phyloP scores from a whole-genome alignment of 2,888 invertebrate species.

The Conchocele bisecta region DNA sequence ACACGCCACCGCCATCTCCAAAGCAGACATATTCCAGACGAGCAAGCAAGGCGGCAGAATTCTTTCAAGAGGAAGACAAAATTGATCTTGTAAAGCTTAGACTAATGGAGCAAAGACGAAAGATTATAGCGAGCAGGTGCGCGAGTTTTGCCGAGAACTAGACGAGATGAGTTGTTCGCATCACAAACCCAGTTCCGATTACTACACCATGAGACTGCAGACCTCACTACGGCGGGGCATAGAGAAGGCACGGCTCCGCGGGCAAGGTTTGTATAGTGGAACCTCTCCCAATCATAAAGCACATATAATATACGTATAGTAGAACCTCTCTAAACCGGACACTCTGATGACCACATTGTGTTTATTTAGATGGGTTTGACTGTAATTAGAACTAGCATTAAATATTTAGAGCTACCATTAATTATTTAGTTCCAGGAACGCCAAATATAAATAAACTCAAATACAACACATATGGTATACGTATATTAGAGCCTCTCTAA shows the following conservation, averaged over 20 bases:
- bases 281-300: too few species aligned
- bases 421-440: too few species aligned
- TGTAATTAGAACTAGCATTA: too few species aligned
- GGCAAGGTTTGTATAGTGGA: too few species aligned
- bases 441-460: too few species aligned
- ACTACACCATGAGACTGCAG: conserved; percentile 62
- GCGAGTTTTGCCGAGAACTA: conserved; percentile 57
- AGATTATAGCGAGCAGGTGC: conserved; percentile 58
- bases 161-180: conserved; percentile 41
- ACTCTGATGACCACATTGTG: too few species aligned
- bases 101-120: conserved; percentile 53
- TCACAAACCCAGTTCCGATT: conserved; percentile 56
- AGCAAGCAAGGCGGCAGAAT: conserved; percentile 47
- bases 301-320: too few species aligned
- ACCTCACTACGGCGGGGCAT: conserved; percentile 36
- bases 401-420: too few species aligned
- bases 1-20: conserved; percentile 34
- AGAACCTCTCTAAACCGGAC: too few species aligned
- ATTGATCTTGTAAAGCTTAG: conserved; percentile 53
- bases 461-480: too few species aligned
- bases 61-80: conserved; percentile 65
- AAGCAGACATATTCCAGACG: conserved; percentile 38
- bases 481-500: too few species aligned
- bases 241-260: conserved; percentile 12
- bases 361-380: too few species aligned